phyloP scores from a whole-genome alignment of 2,888 invertebrate species.

The Apocheima hispidaria region DNA sequence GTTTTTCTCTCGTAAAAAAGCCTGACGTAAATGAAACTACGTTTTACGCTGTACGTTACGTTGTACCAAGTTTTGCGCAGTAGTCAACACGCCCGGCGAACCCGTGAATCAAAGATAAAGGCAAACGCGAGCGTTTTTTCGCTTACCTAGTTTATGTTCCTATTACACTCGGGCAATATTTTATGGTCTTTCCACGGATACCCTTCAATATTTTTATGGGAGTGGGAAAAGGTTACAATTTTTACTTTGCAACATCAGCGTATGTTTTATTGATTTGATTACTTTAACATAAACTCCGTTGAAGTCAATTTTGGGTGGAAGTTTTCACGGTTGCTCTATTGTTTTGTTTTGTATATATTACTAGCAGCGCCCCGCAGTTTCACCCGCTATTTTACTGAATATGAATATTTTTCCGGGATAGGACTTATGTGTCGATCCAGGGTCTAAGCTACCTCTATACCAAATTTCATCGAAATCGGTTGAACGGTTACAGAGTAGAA shows the following conservation, averaged over 20 bases:
- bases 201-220: conserved; percentile 54
- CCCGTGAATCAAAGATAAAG: conserved; percentile 53
- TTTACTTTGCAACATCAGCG: conserved; percentile 35
- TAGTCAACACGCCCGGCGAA: conserved; percentile 43
- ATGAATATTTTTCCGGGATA: no score
- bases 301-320: background rate
- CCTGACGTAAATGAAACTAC: conserved; percentile 36
- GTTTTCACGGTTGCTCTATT: background rate
- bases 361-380: no score
- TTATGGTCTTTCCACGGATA: conserved; percentile 55
- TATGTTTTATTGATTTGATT: conserved; percentile 33
- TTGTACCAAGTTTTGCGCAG: conserved; percentile 32
- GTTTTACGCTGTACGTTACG: conserved; percentile 34
- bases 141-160: conserved; percentile 54
- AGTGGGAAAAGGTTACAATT: conserved; percentile 40
- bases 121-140: conserved; percentile 51
- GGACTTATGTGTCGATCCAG: no score
- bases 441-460: no score
- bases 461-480: no score
- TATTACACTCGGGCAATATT: conserved; percentile 55
- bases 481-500: no score
- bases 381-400: no score
- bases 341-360: no score
- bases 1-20: conserved; percentile 31
- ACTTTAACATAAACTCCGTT: conserved; percentile 9